phyloP scores from a whole-genome alignment of 2,113 vertebrate genomes.

The Chloebia gouldiae region DNA sequence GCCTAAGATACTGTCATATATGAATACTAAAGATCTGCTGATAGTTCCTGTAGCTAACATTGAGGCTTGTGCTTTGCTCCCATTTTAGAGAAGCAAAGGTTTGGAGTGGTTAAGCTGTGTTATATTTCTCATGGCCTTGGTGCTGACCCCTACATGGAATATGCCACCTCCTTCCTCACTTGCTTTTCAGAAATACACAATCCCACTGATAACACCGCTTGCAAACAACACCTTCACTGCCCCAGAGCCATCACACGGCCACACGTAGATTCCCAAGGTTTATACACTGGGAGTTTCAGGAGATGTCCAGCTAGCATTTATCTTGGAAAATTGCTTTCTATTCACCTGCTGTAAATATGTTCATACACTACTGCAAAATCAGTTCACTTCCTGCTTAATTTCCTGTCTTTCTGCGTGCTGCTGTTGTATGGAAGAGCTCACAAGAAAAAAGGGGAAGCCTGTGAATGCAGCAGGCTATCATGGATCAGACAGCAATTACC shows the following conservation, averaged over 20 bases:
- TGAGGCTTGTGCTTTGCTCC: background rate
- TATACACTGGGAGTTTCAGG: background rate
- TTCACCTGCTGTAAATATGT: background rate
- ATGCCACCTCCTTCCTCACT: conserved; percentile 41
- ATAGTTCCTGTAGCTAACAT: background rate
- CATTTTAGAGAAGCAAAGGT: background rate
- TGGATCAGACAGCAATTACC: conserved; percentile 21
- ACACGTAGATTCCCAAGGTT: rapidly evolving
- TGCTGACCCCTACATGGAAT: background rate
- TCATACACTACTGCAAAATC: conserved; percentile 6
- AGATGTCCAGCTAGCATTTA: background rate
- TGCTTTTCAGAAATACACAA: background rate
- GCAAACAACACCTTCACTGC: background rate
- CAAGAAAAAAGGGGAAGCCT: conserved; percentile 39
- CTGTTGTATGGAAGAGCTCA: background rate
- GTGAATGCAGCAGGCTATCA: background rate
- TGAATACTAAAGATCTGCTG: background rate
- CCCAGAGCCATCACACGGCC: background rate
- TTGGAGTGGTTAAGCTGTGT: background rate
- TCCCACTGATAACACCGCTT: background rate
- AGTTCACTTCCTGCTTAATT: conserved; percentile 37
- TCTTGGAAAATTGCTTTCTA: background rate
- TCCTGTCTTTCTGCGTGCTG: background rate
- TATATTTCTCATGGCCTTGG: background rate
- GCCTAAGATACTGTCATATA: background rate